phyloP scores from a whole-genome alignment of 2,113 vertebrate species.

The Nothoprocta perdicaria region DNA sequence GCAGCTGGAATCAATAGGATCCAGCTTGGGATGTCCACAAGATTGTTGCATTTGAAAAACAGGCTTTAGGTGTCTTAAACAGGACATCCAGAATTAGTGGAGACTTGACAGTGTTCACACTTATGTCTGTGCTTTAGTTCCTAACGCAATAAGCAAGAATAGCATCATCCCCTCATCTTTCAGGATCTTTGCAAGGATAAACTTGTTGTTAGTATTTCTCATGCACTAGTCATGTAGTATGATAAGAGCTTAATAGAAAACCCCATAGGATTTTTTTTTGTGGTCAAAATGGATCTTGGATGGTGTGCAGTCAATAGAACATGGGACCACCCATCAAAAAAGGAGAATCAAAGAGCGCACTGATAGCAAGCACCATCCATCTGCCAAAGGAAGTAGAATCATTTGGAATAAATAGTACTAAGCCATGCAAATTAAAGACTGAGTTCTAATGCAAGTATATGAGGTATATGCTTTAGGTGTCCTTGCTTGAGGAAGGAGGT shows the following conservation, averaged over 20 bases:
- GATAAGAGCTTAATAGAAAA: background rate
- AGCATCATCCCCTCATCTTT: background rate
- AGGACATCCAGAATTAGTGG: background rate
- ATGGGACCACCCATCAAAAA: slow-evolving; percentile 30
- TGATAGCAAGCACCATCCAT: background rate
- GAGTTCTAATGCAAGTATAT: background rate
- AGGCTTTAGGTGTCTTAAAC: background rate
- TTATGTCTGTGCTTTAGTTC: background rate
- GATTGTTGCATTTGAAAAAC: background rate
- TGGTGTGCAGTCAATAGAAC: background rate
- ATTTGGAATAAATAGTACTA: background rate
- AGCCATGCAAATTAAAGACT: background rate
- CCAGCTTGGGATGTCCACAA: background rate
- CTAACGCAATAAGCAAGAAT: background rate
- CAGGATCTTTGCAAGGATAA: background rate
- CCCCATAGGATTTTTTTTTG: background rate
- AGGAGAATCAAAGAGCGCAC: slow-evolving; percentile 17
- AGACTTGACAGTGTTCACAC: background rate
- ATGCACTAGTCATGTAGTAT: background rate
- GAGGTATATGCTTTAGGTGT: background rate
- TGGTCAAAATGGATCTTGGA: slow-evolving; percentile 5
- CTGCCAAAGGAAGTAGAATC: slow-evolving; percentile 10
- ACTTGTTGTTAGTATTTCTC: slow-evolving; percentile 27
- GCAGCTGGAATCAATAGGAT: accelerated
- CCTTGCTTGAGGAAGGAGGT: no score